These are phyloP conservation scores for Anhinga anhinga DNA, from an alignment of 2,113 vertebrate genomes.

Conservation along the genomic window DNA sequence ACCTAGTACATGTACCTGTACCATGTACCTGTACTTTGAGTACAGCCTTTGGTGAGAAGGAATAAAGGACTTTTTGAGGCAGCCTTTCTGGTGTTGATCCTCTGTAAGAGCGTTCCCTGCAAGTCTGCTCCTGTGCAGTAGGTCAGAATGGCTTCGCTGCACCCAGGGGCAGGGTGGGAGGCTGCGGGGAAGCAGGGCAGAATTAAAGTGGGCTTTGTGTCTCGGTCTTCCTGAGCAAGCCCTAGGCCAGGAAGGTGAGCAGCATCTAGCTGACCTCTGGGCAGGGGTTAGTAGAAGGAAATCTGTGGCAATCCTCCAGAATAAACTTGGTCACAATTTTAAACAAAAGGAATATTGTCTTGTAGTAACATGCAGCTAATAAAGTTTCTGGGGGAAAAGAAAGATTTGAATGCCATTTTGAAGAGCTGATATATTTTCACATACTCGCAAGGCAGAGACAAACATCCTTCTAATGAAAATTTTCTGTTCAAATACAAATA, in stretches of 20 bases:
- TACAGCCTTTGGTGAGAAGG: not conserved
- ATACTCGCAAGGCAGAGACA: not conserved
- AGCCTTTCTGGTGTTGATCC: not conserved
- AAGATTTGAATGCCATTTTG: not conserved
- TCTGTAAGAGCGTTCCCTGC: not conserved
- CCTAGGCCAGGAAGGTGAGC: rapidly evolving
- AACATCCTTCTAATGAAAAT: not conserved
- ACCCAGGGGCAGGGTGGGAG: not conserved
- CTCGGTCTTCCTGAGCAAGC: not conserved
- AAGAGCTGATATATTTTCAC: not conserved
- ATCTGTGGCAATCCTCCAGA: not conserved
- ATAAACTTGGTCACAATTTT: not conserved
- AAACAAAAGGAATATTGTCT: not conserved
- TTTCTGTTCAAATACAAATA: not conserved
- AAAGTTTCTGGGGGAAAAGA: not conserved
- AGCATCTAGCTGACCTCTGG: not conserved
- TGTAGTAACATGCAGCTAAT: not conserved
- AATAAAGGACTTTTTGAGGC: not conserved
- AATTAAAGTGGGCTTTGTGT: not conserved
- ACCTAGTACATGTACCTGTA: too few relatives aligned
- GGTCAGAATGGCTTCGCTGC: not conserved
- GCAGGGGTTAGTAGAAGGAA: not conserved
- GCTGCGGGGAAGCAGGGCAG: not conserved
- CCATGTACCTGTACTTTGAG: too few relatives aligned
- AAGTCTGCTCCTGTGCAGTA: not conserved